Evolutionary conservation across 2,888 invertebrate species (phyloP).

Genomic region (Agrochola macilenta): DNA sequence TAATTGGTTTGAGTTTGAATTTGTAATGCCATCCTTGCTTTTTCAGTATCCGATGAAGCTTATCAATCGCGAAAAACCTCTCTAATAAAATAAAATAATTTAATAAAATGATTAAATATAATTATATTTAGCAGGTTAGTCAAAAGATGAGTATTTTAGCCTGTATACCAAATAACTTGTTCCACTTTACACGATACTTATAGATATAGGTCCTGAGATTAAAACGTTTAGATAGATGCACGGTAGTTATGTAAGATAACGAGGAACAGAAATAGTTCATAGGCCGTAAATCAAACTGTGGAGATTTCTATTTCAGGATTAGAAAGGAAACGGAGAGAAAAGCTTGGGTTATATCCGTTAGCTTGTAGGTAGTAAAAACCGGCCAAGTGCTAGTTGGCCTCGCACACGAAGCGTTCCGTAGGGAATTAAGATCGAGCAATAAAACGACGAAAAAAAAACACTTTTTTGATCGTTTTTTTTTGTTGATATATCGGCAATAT

Average conservation of each 20-base stretch:
- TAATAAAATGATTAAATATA: too few relatives aligned
- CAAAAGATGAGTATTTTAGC: not conserved
- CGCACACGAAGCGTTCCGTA: too few relatives aligned
- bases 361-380: not conserved
- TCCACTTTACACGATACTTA: not conserved
- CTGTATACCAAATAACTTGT: not conserved
- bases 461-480: too few relatives aligned
- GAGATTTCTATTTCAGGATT: conserved; percentile 48
- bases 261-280: conserved; percentile 43
- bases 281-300: conserved; percentile 29
- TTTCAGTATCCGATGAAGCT: not conserved
- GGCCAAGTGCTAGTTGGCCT: too few relatives aligned
- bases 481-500: too few relatives aligned
- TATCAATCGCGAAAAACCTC: not conserved
- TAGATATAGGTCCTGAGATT: conserved; percentile 30
- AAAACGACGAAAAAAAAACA: too few relatives aligned
- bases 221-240: conserved; percentile 45
- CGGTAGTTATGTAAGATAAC: conserved; percentile 32
- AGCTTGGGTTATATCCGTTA: not conserved
- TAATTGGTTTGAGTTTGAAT: too few relatives aligned
- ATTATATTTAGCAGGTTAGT: not conserved
- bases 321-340: not conserved
- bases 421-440: too few relatives aligned
- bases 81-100: too few relatives aligned
- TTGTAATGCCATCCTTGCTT: not conserved